Evolutionary conservation across 2,113 vertebrate genomes (phyloP), one percentile per base, ranked within the genome.

Genomic region (Rhynchomys soricoides): DNA sequence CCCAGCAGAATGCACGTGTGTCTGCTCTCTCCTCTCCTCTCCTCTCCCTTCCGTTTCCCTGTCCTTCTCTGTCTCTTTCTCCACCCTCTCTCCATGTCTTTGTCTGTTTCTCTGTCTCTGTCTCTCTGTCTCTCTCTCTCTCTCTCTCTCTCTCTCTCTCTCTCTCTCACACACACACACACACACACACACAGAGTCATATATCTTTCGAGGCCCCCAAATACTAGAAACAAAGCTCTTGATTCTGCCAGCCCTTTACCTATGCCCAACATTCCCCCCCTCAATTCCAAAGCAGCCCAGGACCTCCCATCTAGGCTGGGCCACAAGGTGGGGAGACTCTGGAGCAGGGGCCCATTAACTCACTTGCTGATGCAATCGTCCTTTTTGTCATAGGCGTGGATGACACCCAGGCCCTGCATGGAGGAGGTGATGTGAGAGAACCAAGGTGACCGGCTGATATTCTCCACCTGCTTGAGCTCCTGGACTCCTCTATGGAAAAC

Each of bases 401-500:
- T 99, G 97, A 98, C 98, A 94, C 98, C 98, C 90, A 99, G 98
- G n/a, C 99, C 98, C 89, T 99, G 98, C 94, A 99, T 95, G 68
- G 98, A 98, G 4, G 98, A 99, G 26, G 98, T 98, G 81, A 98
- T 98, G 34, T 98, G 98, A 48, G 99, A 99, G 96, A 99, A 98
- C 98, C 99, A 99, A 0, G 98, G 98, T 10, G 99, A 99, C 48
- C 98, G 98, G 90, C 99, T 99, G 78, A 98, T 73, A 29, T 99
- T 99, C 97, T 99, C 99, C 93, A 98, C 97, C 93, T 98, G 98
- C 95, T 98, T 99, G 96, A 99, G 98, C 82, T 98, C 98, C 91
- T 98, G 98, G 81, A 98, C 98, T 55, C 98, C 98, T 96, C 95
- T 97, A 82, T 99, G 98, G 95, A 99, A 99, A 34, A 98, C 1